Evolutionary conservation across 2,113 vertebrate genomes (phyloP).

Genomic region (Silurus glanis): DNA sequence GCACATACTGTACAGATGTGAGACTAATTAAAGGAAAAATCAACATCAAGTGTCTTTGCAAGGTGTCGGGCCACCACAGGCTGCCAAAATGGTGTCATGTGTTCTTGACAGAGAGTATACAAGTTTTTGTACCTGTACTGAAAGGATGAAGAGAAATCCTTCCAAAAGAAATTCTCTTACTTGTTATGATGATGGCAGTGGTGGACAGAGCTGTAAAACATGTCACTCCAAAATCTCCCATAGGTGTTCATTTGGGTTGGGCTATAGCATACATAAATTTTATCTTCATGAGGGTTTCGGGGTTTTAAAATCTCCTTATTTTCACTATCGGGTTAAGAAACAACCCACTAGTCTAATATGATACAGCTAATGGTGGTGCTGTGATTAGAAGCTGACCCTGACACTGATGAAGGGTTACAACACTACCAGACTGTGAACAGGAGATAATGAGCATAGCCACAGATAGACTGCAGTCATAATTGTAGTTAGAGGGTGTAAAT

Average conservation of each 20-base stretch:
- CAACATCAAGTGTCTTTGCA: neutral
- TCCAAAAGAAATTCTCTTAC: neutral
- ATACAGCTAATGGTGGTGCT: neutral
- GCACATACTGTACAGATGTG: neutral
- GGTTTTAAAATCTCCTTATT: neutral
- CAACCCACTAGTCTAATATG: neutral
- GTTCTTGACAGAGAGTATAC: neutral
- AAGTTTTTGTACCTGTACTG: neutral
- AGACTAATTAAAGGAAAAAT: conserved; percentile 5
- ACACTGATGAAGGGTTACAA: neutral
- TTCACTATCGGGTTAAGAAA: neutral
- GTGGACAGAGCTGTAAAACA: neutral
- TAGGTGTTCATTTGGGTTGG: neutral
- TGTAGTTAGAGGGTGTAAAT: neutral
- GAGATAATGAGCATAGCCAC: neutral
- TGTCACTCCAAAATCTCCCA: neutral
- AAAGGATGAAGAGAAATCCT: neutral
- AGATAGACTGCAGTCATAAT: neutral
- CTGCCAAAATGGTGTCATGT: neutral
- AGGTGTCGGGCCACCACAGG: neutral
- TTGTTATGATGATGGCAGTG: neutral
- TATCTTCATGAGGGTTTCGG: neutral
- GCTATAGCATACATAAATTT: neutral
- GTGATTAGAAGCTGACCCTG: neutral
- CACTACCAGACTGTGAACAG: neutral